Evolutionary conservation across 2,888 invertebrate species (phyloP).

Genomic region (Ectemnius continuus): DNA sequence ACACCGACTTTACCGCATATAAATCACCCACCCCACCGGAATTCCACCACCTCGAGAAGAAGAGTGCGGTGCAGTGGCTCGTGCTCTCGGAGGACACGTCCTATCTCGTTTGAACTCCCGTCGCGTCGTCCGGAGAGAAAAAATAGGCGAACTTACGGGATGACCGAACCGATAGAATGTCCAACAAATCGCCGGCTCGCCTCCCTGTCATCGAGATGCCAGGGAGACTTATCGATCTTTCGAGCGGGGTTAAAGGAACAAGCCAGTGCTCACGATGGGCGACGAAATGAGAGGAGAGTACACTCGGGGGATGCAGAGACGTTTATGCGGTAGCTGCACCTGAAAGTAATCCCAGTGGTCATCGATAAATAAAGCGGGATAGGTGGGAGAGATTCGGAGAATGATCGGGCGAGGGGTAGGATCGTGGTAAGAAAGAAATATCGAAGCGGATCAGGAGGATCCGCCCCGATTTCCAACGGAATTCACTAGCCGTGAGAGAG

Average conservation of each 20-base stretch:
- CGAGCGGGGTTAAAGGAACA: too few species aligned
- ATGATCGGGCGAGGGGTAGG: not conserved
- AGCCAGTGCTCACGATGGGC: not conserved
- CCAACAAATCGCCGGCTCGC: conserved; percentile 9
- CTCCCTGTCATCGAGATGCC: not conserved
- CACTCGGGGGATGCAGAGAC: not conserved
- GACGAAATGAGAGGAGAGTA: not conserved
- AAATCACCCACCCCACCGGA: conserved; percentile 53
- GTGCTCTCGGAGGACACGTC: not conserved
- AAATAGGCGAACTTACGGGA: conserved; percentile 27
- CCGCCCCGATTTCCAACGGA: conserved; percentile 28
- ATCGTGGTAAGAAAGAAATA: conserved; percentile 21
- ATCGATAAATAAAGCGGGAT: not conserved
- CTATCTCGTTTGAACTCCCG: conserved; percentile 38
- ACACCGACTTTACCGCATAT: conserved; percentile 62
- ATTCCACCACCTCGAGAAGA: conserved; percentile 33
- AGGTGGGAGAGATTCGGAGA: not conserved
- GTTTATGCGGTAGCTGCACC: not conserved
- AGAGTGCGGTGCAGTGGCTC: not conserved
- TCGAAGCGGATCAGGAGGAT: conserved; percentile 26
- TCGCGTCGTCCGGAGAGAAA: conserved; percentile 12
- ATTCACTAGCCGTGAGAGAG: conserved; percentile 38
- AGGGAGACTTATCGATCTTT: too few species aligned
- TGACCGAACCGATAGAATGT: conserved; percentile 3
- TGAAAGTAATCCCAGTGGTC: conserved; percentile 1